Base-by-base conservation (phyloP, 2,888 invertebrate species). In the Ectemnius continuus region DNA sequence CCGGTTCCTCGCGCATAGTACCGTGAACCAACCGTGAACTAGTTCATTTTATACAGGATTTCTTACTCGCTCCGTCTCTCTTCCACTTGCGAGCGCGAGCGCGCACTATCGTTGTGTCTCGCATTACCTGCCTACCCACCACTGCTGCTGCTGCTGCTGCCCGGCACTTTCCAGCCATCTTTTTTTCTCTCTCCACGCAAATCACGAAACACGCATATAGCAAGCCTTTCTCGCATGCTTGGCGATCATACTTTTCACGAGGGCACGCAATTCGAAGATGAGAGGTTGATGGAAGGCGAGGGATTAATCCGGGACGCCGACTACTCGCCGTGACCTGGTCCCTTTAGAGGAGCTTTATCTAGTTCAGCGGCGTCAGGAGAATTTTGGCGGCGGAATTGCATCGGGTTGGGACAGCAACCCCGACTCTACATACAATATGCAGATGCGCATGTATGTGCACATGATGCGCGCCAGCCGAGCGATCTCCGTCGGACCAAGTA, bases 41-140 rank as follows among this genome's bases (percentile, higher is more conserved):
- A 61, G 70, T 70, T 68, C 62, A 70, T 77, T 75, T 73, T 63
- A 67, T 36, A 56, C 56, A 59, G 70, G 68, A 66, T 81, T 76
- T 73, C 70, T 67, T 23, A 20, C 13, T 11, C 20, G 26, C 8
- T 11, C 20, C n/a, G 4, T 5, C 5, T 11, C 2, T 11, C 26
- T 14, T n/a, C n/a, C n/a, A n/a, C n/a, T n/a, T n/a, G n/a, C n/a
- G n/a, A n/a, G n/a, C n/a, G n/a, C n/a, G n/a, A n/a, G n/a, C n/a
- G n/a, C 28, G 8, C 23, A 4, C 20, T 36, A 6, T 36, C 11
- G 1, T 13, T 16, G 13, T 59, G 11, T 28, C 52, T 13, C 11
- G 52, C 52, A 52, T 16, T 8, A 36, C 52, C 16, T 52, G 52
- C 14, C 16, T 47, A 47, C 52, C 16, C 52, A 5, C 16, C n/a